phyloP scores from a whole-genome alignment of 2,797 vertebrate species.

The Eidolon dupreanum region DNA sequence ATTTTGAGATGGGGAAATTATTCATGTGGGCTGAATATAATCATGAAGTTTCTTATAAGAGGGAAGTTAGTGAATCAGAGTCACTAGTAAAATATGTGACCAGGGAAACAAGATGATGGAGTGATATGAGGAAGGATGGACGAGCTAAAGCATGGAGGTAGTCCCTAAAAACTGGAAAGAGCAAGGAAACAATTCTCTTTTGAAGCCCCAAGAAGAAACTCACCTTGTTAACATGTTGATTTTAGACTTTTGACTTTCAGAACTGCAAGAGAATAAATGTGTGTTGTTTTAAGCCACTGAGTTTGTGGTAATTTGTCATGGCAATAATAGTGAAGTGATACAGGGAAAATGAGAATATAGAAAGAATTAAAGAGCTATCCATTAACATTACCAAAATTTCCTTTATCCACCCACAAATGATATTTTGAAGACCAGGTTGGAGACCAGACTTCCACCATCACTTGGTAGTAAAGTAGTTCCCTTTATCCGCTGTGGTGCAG shows the following conservation, averaged over 20 bases:
- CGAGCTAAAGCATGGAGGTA: not conserved
- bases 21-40: not conserved
- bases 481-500: not conserved
- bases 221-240: too few species aligned
- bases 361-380: not conserved
- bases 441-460: too few species aligned
- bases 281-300: not conserved
- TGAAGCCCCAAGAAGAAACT: not conserved
- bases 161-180: not conserved
- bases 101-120: not conserved
- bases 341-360: not conserved
- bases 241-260: too few species aligned
- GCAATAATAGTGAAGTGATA: not conserved
- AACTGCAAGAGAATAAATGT: too few species aligned
- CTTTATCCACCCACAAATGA: rapidly evolving
- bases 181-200: not conserved
- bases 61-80: not conserved
- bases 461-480: not conserved
- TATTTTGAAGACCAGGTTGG: too few species aligned
- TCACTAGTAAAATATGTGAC: not conserved
- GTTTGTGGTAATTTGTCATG: not conserved
- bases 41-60: not conserved
- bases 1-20: not conserved
- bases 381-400: not conserved
- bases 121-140: not conserved